phyloP scores from a whole-genome alignment of 1,140 invertebrate species.

The Brachionus paranguensis region DNA sequence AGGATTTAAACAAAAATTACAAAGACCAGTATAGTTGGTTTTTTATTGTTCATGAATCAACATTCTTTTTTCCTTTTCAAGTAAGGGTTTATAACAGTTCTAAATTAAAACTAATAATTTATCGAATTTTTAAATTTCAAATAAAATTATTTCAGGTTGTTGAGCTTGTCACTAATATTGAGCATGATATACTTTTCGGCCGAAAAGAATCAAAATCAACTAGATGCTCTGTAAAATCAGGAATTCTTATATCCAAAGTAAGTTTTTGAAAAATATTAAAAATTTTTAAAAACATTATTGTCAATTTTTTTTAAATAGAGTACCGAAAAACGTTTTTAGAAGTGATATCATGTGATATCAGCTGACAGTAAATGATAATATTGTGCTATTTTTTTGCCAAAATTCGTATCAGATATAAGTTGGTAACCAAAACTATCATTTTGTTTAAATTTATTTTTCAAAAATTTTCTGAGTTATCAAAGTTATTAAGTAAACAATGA shows the following conservation, averaged over 20 bases:
- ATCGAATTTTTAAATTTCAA: not conserved
- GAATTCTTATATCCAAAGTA: not conserved
- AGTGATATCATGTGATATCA: too few relatives aligned
- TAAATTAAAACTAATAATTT: not conserved
- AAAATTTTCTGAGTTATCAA: too few relatives aligned
- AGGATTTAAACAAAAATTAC: not conserved
- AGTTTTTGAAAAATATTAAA: not conserved
- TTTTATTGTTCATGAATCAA: not conserved
- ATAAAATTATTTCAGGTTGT: not conserved
- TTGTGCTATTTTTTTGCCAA: too few relatives aligned
- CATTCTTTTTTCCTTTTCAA: not conserved
- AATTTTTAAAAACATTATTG: too few relatives aligned
- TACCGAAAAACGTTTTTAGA: too few relatives aligned
- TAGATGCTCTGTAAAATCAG: not conserved
- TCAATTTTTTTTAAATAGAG: too few relatives aligned
- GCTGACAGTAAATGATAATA: too few relatives aligned
- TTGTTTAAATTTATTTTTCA: too few relatives aligned
- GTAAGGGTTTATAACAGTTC: not conserved
- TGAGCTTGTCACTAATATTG: not conserved
- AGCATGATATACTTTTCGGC: not conserved
- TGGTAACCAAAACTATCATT: too few relatives aligned
- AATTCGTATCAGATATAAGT: too few relatives aligned
- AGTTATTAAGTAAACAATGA: too few relatives aligned
- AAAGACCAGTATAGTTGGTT: not conserved
- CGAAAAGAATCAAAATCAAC: not conserved